A percentile compares a stretch with the other conserved stretches of the same genome.
phyloP scores from a whole-genome alignment of 2,797 vertebrate species.

The Acanthiza pusilla region DNA sequence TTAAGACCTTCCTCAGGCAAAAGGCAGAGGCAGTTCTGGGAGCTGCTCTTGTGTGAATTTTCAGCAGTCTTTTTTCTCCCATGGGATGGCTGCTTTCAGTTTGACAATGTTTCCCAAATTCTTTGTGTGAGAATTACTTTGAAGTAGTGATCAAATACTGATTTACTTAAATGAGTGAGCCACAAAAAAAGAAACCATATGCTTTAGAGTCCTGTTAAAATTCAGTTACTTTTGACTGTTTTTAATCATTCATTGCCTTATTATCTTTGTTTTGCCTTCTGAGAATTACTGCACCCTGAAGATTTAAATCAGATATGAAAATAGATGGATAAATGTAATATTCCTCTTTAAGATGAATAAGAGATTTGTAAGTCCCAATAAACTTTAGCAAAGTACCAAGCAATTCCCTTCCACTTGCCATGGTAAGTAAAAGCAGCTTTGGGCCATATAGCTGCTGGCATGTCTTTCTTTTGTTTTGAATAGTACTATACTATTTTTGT shows the following conservation, averaged over 20 bases:
- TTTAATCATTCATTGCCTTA: conserved; percentile 47
- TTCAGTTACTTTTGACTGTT: conserved; percentile 26
- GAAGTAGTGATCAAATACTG: conserved; percentile 49
- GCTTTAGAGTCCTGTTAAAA: conserved; percentile 33
- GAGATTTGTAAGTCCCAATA: background rate
- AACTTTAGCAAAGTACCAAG: background rate
- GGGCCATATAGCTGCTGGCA: background rate
- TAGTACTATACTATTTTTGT: background rate
- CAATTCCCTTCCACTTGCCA: background rate
- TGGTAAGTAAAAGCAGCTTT: background rate
- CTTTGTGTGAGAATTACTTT: conserved; percentile 57
- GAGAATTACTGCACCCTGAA: background rate
- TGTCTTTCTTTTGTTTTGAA: background rate
- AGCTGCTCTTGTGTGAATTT: conserved; percentile 31
- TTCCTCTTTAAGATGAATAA: background rate
- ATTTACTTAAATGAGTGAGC: conserved; percentile 53
- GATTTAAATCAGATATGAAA: conserved; percentile 41
- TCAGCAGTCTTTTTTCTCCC: conserved; percentile 18
- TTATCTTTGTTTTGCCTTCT: conserved; percentile 26
- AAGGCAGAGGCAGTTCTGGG: background rate
- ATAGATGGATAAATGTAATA: conserved; percentile 6
- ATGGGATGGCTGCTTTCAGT: conserved; percentile 10
- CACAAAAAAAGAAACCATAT: conserved; percentile 44
- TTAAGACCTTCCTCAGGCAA: conserved; percentile 9
- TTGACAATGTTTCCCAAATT: conserved; percentile 42